Conservation (phyloP, 2,113 vertebrate species). For the Rattus rattus region DNA sequence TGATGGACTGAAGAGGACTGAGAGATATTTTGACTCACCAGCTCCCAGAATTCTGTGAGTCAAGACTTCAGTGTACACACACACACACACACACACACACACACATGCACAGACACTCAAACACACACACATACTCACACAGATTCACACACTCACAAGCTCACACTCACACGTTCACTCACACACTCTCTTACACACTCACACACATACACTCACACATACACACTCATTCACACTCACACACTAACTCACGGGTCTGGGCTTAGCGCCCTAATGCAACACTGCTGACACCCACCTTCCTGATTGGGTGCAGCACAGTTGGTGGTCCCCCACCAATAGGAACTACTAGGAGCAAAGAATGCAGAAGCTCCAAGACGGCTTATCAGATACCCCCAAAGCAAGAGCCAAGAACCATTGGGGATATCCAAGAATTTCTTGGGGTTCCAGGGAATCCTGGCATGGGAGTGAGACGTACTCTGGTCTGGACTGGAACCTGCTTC, state of each 20-base stretch:
- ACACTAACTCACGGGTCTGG: no score
- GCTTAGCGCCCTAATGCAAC: not conserved
- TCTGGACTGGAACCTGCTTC: not conserved
- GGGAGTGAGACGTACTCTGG: no score
- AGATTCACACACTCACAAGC: not conserved
- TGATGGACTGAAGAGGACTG: not conserved
- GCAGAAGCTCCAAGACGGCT: not conserved
- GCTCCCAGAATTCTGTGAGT: not conserved
- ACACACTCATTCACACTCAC: not conserved
- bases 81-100: not conserved
- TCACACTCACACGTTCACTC: not conserved
- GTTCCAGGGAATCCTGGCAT: not conserved
- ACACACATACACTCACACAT: not conserved
- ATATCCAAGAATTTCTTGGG: not conserved
- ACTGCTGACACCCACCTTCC: not conserved
- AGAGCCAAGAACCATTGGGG: not conserved
- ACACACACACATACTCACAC: no score
- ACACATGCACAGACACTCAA: not conserved
- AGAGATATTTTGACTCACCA: not conserved
- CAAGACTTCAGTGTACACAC: not conserved
- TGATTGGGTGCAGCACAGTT: not conserved
- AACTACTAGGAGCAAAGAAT: not conserved
- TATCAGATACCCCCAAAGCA: not conserved
- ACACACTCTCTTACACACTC: not conserved
- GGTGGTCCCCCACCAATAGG: not conserved